A percentile compares a stretch with the other conserved stretches of the same genome.
Evolutionary conservation across 2,797 vertebrate genomes (phyloP).

Genomic region (Ctenosaura bakeri): DNA sequence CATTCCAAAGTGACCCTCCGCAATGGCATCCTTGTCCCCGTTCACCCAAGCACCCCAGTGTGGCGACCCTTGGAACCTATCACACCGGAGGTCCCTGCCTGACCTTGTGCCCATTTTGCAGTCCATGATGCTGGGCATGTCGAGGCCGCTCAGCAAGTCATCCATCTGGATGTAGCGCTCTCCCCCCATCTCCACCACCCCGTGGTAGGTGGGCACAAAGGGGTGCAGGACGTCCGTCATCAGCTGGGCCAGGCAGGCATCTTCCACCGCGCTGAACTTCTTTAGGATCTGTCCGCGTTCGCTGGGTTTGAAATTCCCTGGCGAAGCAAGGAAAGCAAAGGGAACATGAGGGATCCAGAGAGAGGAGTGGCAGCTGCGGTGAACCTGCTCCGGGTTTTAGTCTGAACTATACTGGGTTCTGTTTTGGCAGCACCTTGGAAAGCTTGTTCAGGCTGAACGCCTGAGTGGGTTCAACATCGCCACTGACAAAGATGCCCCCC

Average conservation of each 20-base stretch:
- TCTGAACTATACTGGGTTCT: too few species aligned
- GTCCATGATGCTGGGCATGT: slow-evolving; percentile 90
- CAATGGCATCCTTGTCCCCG: too few species aligned
- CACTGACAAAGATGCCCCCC: too few species aligned
- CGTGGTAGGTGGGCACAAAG: slow-evolving; percentile 89
- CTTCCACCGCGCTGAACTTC: slow-evolving; percentile 86
- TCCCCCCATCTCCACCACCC: slow-evolving; percentile 82
- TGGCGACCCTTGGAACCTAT: background rate
- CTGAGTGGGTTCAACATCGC: too few species aligned
- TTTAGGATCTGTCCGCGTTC: slow-evolving; percentile 90
- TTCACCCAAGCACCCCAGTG: too few species aligned
- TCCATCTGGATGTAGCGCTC: slow-evolving; percentile 89
- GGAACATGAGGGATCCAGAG: too few species aligned
- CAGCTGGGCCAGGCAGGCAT: slow-evolving; percentile 84
- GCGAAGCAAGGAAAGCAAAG: background rate
- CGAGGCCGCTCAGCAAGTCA: slow-evolving; percentile 88
- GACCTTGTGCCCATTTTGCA: slow-evolving; percentile 94
- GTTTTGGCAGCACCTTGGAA: too few species aligned
- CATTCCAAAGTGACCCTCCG: too few species aligned
- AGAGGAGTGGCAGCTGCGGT: too few species aligned
- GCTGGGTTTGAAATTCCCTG: slow-evolving; percentile 87
- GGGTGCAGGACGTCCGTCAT: slow-evolving; percentile 85
- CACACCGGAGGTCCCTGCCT: background rate
- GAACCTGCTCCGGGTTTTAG: too few species aligned
- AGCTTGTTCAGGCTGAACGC: too few species aligned